A percentile compares a stretch with the other conserved stretches of the same genome.
These are phyloP conservation scores for Diceros bicornis DNA, from an alignment of 2,797 vertebrate species.

Conservation along the genomic window DNA sequence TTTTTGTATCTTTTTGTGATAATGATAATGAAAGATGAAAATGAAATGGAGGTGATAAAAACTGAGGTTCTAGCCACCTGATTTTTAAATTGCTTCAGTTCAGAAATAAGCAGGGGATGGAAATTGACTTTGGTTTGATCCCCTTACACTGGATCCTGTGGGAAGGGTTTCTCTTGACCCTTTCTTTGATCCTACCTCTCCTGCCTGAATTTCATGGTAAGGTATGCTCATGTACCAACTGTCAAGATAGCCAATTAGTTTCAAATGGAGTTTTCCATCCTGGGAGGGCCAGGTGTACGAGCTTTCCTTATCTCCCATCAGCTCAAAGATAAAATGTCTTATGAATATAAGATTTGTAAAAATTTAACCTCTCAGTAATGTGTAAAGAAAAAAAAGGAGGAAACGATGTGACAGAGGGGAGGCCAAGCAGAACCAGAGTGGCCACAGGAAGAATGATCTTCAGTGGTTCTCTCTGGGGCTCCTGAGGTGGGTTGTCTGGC, in stretches of 20 bases:
- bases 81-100: conserved; percentile 11
- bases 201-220: conserved; percentile 18
- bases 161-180: conserved; percentile 24
- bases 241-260: conserved; percentile 53
- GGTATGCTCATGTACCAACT: conserved; percentile 8
- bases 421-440: conserved; percentile 72
- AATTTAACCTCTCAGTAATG: conserved; percentile 89
- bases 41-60: neutral
- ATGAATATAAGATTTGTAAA: conserved; percentile 87
- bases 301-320: conserved; percentile 87
- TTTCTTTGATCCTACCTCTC: conserved; percentile 57
- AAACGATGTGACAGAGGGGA: conserved; percentile 54
- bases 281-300: conserved; percentile 75
- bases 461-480: neutral
- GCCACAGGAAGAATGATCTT: conserved; percentile 43
- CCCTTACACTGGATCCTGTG: neutral
- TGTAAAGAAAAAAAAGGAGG: conserved; percentile 69
- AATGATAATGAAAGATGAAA: neutral
- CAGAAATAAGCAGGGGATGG: neutral
- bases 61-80: neutral
- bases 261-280: conserved; percentile 84
- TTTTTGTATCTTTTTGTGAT: conserved; percentile 57
- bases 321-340: conserved; percentile 79
- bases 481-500: neutral
- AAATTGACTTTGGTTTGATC: neutral